A percentile compares a stretch with the other conserved stretches of the same genome.
phyloP scores from a whole-genome alignment of 2,113 vertebrate species.

The Phalacrocorax brasilianus region DNA sequence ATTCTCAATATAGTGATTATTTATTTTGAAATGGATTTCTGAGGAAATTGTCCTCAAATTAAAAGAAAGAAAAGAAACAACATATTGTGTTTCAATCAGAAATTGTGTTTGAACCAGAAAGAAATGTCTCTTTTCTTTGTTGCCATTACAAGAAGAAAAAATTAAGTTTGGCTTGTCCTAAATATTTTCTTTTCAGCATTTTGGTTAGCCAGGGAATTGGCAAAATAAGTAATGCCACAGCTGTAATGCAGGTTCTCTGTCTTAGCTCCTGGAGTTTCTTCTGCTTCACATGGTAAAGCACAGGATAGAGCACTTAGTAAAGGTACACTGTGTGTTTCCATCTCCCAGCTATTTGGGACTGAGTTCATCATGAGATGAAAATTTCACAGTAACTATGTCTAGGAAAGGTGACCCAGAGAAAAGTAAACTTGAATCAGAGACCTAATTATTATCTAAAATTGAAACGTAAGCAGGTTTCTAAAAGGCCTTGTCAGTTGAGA shows the following conservation, averaged over 20 bases:
- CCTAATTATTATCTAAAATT: slow-evolving; percentile 14
- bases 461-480: slow-evolving; percentile 4
- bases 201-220: background rate
- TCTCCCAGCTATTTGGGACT: background rate
- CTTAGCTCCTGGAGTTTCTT: background rate
- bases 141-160: background rate
- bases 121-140: background rate
- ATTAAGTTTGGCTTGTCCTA: background rate
- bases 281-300: background rate
- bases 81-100: background rate
- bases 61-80: background rate
- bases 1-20: background rate
- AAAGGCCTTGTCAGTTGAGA: background rate
- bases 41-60: background rate
- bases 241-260: background rate
- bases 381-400: background rate
- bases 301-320: background rate
- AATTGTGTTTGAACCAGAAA: background rate
- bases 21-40: background rate
- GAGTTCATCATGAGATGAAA: background rate
- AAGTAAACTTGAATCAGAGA: background rate
- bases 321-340: background rate
- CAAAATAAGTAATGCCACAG: background rate
- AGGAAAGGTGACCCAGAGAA: background rate
- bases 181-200: background rate